These are phyloP conservation scores for Corapipo altera DNA, from an alignment of 2,113 vertebrate species.

Conservation along the genomic window DNA sequence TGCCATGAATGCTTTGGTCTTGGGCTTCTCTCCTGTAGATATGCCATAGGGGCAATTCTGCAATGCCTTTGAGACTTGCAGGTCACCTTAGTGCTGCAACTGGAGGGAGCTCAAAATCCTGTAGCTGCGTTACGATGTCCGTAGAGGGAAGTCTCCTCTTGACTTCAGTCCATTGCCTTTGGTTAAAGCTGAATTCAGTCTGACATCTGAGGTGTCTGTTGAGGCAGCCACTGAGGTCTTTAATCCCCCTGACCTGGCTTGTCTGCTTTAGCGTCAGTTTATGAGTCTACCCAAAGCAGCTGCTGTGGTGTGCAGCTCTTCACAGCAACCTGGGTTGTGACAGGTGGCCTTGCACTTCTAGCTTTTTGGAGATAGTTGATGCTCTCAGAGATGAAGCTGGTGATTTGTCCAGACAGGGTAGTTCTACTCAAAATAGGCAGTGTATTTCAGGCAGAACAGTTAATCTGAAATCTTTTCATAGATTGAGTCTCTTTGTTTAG, in stretches of 20 bases:
- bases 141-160: neutral
- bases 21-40: neutral
- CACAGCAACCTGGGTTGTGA: neutral
- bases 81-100: neutral
- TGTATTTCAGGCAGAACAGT: neutral
- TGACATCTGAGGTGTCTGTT: neutral
- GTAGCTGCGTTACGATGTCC: accelerated
- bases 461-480: neutral
- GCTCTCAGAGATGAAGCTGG: neutral
- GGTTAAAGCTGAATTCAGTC: neutral
- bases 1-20: neutral
- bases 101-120: neutral
- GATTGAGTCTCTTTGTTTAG: neutral
- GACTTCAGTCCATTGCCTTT: neutral
- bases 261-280: neutral
- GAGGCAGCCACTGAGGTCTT: neutral
- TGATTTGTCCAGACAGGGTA: neutral
- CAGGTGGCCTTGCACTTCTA: neutral
- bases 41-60: neutral
- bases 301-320: neutral
- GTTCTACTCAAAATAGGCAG: neutral
- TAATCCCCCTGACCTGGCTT: neutral
- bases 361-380: neutral
- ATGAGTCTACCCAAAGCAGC: neutral
- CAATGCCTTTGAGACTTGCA: neutral